phyloP scores from a whole-genome alignment of 2,797 vertebrate genomes.

The Bovichtus diacanthus region DNA sequence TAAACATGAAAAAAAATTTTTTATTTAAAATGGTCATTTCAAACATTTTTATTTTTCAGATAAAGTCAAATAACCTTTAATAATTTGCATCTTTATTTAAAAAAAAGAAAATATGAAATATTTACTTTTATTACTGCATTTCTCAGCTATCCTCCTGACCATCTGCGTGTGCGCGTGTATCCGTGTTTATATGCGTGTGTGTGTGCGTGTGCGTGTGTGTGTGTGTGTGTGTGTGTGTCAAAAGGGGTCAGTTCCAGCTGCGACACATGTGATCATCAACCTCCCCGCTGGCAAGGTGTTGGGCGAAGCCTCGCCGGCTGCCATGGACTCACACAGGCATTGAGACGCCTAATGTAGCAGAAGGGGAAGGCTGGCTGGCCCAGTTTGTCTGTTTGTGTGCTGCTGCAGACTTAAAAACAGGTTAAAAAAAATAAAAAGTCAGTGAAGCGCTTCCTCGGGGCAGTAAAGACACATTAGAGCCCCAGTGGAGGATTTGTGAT shows the following conservation, averaged over 20 bases:
- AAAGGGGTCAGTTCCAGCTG: conserved; percentile 22
- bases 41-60: too few species aligned
- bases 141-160: neutral
- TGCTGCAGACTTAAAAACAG: conserved; percentile 52
- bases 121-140: too few species aligned
- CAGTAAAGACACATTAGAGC: conserved; percentile 50
- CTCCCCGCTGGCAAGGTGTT: conserved; percentile 65
- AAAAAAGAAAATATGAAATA: neutral
- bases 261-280: conserved; percentile 51
- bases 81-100: neutral
- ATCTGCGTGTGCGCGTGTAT: neutral
- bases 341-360: conserved; percentile 28
- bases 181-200: too few species aligned
- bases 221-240: conserved; percentile 4
- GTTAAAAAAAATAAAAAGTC: conserved; percentile 25
- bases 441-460: conserved; percentile 29
- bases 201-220: neutral
- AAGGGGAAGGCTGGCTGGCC: conserved; percentile 36
- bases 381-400: conserved; percentile 44
- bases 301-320: conserved; percentile 27
- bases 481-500: conserved; percentile 41
- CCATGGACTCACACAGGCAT: conserved; percentile 25
- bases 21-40: too few species aligned
- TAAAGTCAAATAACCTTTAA: neutral
- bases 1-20: too few species aligned